Conservation (phyloP, 2,888 invertebrate genomes). For the Tachina lurida region DNA sequence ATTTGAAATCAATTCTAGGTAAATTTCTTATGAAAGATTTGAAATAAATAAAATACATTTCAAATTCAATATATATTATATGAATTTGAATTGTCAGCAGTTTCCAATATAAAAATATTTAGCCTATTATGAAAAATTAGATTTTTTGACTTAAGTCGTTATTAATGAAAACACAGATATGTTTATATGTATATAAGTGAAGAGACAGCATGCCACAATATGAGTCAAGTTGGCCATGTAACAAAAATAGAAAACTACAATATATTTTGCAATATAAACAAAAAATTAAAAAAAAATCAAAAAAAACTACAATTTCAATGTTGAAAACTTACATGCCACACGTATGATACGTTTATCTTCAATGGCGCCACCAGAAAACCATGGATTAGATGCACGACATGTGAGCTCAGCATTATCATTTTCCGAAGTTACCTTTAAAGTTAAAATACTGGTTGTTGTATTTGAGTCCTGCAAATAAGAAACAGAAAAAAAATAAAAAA, state of each 20-base stretch:
- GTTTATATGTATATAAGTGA: not conserved
- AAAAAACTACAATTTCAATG: constrained; percentile 34
- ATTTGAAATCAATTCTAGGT: too few species aligned
- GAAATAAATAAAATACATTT: too few species aligned
- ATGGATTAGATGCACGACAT: constrained; percentile 93
- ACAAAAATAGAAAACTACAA: constrained; percentile 5
- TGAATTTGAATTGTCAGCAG: too few species aligned
- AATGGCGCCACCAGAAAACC: constrained; percentile 91
- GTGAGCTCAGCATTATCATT: constrained; percentile 92
- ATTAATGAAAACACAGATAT: not conserved
- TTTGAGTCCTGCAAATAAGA: constrained; percentile 82
- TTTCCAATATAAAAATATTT: too few species aligned
- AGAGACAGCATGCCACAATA: constrained; percentile 22
- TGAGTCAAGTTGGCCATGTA: constrained; percentile 13
- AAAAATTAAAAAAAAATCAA: constrained; percentile 19
- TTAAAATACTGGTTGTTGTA: constrained; percentile 89
- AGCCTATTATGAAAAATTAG: too few species aligned
- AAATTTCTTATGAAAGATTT: too few species aligned
- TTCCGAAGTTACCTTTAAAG: constrained; percentile 89
- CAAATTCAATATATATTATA: too few species aligned
- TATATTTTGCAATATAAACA: constrained; percentile 4
- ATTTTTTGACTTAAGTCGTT: too few species aligned
- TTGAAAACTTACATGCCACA: constrained; percentile 90
- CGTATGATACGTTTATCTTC: constrained; percentile 90
- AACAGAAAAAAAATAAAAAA: constrained; percentile 15